These are phyloP conservation scores for Anabas testudineus DNA, from an alignment of 2,797 vertebrate species.

Conservation along the genomic window DNA sequence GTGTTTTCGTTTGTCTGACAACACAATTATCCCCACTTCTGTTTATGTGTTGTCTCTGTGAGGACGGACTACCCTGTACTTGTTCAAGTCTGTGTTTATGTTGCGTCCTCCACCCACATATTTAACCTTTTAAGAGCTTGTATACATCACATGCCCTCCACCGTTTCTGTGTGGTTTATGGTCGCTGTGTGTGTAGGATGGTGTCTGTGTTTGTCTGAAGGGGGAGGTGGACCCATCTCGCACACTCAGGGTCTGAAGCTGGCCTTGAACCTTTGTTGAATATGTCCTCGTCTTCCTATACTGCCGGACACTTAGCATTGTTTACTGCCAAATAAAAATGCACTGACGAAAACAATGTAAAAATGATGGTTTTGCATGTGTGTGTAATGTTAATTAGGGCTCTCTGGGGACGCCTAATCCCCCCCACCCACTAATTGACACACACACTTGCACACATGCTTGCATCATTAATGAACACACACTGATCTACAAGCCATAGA, in stretches of 20 bases:
- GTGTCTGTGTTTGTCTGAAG: slow-evolving; percentile 43
- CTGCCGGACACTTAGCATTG: slow-evolving; percentile 7
- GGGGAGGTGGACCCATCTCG: slow-evolving; percentile 12
- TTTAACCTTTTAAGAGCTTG: slow-evolving; percentile 76
- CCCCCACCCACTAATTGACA: slow-evolving; percentile 72
- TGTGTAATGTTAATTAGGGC: slow-evolving; percentile 70
- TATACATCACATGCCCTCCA: slow-evolving; percentile 68
- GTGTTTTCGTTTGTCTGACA: slow-evolving; percentile 46
- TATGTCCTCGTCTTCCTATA: slow-evolving; percentile 5
- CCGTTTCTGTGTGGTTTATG: slow-evolving; percentile 18
- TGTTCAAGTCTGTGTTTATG: slow-evolving; percentile 69
- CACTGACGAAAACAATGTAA: slow-evolving; percentile 2
- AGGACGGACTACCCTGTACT: slow-evolving; percentile 53
- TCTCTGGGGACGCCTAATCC: slow-evolving; percentile 76
- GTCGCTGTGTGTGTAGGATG: slow-evolving; percentile 39
- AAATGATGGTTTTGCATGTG: slow-evolving; percentile 40
- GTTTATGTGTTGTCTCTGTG: slow-evolving; percentile 68
- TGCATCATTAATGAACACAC: slow-evolving; percentile 80
- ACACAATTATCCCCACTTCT: slow-evolving; percentile 50
- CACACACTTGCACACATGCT: slow-evolving; percentile 65
- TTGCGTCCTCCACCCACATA: slow-evolving; percentile 38
- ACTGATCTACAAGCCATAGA: slow-evolving; percentile 76
- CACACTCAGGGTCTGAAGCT: slow-evolving; percentile 34
- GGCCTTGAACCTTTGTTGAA: slow-evolving; percentile 33
- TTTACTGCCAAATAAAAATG: slow-evolving; percentile 45